These are phyloP conservation scores for Apodemus agrarius DNA, from an alignment of 2,797 vertebrate species.

Conservation along the genomic window DNA sequence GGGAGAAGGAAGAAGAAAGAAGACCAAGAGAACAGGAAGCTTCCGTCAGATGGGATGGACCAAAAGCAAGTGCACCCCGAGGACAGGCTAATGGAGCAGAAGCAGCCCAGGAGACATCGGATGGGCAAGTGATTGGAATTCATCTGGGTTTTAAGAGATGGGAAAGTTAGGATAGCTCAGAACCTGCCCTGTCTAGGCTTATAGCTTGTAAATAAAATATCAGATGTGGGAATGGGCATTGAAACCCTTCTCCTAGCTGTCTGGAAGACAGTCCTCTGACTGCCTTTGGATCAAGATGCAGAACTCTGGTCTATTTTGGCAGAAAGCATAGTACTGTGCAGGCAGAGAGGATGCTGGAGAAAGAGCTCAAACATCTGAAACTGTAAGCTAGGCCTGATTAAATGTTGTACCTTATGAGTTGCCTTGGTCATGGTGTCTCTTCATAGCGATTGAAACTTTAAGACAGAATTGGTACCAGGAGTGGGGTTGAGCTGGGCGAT, in stretches of 20 bases:
- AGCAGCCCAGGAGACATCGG: neutral
- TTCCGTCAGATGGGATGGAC: neutral
- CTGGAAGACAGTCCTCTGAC: neutral
- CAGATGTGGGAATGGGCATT: neutral
- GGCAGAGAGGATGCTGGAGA: too few relatives aligned
- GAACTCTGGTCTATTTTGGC: neutral
- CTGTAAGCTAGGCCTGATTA: neutral
- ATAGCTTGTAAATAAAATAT: neutral
- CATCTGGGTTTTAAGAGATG: neutral
- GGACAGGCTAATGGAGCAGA: neutral
- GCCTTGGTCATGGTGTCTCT: too few relatives aligned
- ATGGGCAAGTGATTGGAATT: neutral
- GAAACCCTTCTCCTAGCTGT: neutral
- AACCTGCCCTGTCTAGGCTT: neutral
- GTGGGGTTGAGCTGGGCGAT: neutral
- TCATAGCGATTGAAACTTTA: too few relatives aligned
- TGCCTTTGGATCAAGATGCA: neutral
- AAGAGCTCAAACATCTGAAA: neutral
- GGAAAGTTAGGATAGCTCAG: neutral
- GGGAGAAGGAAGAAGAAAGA: neutral
- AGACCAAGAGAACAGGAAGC: neutral
- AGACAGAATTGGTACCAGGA: neutral
- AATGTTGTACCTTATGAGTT: neutral
- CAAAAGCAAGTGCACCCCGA: neutral
- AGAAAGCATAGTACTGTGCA: too few relatives aligned